Conservation (phyloP, 2,113 vertebrate genomes). For the Sander lucioperca region DNA sequence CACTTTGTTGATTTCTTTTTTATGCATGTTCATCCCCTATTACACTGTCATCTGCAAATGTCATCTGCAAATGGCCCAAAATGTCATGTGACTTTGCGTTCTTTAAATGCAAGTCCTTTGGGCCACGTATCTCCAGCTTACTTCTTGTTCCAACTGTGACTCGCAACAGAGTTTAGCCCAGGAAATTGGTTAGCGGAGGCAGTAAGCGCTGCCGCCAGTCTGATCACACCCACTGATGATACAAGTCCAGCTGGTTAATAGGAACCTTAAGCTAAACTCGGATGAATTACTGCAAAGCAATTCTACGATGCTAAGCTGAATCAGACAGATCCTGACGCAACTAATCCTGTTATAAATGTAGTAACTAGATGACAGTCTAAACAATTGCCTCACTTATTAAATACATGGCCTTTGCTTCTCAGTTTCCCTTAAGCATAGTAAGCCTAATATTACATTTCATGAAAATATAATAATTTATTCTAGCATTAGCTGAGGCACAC, state of each 20-base stretch:
- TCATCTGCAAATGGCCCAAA: neutral
- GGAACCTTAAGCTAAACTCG: constrained; percentile 17
- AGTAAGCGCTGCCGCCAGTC: neutral
- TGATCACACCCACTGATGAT: constrained; percentile 19
- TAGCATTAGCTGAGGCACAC: neutral
- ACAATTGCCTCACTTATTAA: neutral
- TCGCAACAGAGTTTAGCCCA: constrained; percentile 15
- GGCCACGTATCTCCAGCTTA: neutral
- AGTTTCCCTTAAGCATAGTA: neutral
- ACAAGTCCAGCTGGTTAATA: constrained; percentile 13
- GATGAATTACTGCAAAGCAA: neutral
- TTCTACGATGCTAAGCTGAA: neutral
- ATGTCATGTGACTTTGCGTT: constrained; percentile 8
- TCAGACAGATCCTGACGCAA: neutral
- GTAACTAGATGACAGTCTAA: constrained; percentile 14
- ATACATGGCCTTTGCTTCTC: neutral
- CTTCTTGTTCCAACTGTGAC: constrained; percentile 1
- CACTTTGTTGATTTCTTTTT: neutral
- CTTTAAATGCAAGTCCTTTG: neutral
- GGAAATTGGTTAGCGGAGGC: constrained; percentile 17
- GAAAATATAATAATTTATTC: constrained; percentile 3
- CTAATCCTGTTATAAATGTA: constrained; percentile 6
- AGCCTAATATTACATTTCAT: constrained; percentile 15
- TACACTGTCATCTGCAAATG: neutral
- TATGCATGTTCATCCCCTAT: neutral